These are phyloP conservation scores for Drusus annulatus DNA, from an alignment of 1,140 invertebrate species.

Conservation along the genomic window DNA sequence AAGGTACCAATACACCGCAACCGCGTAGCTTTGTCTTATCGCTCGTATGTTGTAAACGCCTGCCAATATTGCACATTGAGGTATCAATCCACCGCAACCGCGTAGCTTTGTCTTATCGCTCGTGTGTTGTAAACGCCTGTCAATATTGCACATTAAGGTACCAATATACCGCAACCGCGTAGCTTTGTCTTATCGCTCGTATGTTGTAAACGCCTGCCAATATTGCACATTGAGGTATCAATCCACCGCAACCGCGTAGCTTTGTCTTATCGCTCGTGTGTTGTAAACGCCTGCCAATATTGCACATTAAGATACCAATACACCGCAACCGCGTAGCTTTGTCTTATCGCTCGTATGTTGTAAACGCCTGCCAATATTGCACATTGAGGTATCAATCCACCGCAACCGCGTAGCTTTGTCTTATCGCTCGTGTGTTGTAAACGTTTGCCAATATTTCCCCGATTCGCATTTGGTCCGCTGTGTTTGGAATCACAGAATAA, in stretches of 20 bases:
- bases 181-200: constrained; percentile 4
- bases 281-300: constrained; percentile 34
- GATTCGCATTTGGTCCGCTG: constrained; percentile 37
- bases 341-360: constrained; percentile 12
- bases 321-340: neutral
- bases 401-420: neutral
- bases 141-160: too few relatives aligned
- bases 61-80: too few relatives aligned
- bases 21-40: too few relatives aligned
- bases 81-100: too few relatives aligned
- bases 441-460: constrained; percentile 37
- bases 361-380: constrained; percentile 38
- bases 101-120: too few relatives aligned
- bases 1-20: too few relatives aligned
- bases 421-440: constrained; percentile 27
- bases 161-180: too few relatives aligned
- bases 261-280: constrained; percentile 11
- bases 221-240: neutral
- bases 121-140: too few relatives aligned
- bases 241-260: too few relatives aligned
- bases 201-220: constrained; percentile 21
- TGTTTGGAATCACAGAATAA: constrained; percentile 44
- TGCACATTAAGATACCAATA: neutral
- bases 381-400: too few relatives aligned
- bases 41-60: too few relatives aligned